phyloP scores from a whole-genome alignment of 2,797 vertebrate species.

The Crax fasciolata region DNA sequence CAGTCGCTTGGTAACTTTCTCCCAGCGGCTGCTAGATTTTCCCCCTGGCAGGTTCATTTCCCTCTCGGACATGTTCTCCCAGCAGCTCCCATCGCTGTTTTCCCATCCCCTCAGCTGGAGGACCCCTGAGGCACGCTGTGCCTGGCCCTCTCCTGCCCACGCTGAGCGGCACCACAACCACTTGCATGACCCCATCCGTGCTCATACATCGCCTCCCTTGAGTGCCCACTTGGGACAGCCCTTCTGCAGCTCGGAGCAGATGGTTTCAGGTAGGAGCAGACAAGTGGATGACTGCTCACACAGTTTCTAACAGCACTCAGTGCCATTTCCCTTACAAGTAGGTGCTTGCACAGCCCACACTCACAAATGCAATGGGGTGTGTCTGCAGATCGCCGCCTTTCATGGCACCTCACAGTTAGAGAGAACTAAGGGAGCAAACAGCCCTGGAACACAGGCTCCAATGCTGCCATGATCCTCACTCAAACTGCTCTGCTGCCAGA shows the following conservation, averaged over 20 bases:
- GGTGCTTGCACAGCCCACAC: background rate
- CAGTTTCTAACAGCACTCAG: background rate
- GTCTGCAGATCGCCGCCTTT: background rate
- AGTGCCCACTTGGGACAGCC: rapidly evolving
- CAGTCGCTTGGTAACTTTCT: background rate
- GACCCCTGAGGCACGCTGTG: background rate
- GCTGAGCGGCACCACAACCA: background rate
- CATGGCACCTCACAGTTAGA: background rate
- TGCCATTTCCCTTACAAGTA: background rate
- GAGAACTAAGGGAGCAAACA: background rate
- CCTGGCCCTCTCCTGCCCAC: background rate
- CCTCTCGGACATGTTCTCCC: background rate
- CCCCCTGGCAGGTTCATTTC: conserved; percentile 32
- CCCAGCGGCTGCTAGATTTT: background rate
- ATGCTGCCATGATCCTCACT: background rate
- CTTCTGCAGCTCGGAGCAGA: background rate
- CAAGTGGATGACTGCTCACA: background rate
- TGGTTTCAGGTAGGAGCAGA: background rate
- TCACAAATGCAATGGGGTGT: rapidly evolving
- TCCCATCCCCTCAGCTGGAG: background rate
- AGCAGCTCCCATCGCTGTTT: conserved; percentile 10
- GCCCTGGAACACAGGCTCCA: rapidly evolving
- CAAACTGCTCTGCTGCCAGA: rapidly evolving
- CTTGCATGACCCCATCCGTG: rapidly evolving
- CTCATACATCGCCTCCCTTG: rapidly evolving